Percentiles rank a stretch among this genome's conserved stretches.
phyloP scores from a whole-genome alignment of 2,888 invertebrate species.

The Pachliopta kotzebuea region DNA sequence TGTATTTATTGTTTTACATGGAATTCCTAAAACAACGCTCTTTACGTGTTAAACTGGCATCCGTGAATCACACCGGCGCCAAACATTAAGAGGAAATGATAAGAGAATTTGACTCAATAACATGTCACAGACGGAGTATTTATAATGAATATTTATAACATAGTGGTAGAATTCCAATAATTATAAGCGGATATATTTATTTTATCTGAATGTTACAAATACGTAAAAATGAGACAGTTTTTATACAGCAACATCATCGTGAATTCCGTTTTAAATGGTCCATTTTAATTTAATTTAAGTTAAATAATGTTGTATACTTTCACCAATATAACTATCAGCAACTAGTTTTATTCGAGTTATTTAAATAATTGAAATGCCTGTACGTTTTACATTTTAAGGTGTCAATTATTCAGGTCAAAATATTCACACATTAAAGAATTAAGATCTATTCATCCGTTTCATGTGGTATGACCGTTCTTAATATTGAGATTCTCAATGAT shows the following conservation, averaged over 20 bases:
- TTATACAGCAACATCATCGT: conserved; percentile 11
- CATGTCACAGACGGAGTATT: conserved; percentile 17
- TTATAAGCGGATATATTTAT: conserved; percentile 14
- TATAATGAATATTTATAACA: conserved; percentile 26
- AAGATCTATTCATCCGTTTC: conserved; percentile 30
- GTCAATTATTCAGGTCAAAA: conserved; percentile 22
- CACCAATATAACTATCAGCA: not conserved
- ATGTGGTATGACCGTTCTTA: conserved; percentile 15
- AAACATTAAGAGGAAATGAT: conserved; percentile 27
- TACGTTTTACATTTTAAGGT: conserved; percentile 9
- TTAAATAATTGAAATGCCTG: not conserved
- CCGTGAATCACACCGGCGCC: conserved; percentile 15
- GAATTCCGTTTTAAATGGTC: not conserved
- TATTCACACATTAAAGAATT: conserved; percentile 22
- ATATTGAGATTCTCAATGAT: conserved; percentile 20
- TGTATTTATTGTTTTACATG: conserved; percentile 12
- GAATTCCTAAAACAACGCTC: conserved; percentile 13
- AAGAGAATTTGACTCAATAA: conserved; percentile 17
- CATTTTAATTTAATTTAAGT: not conserved
- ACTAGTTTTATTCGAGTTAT: not conserved
- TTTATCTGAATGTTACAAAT: conserved; percentile 17
- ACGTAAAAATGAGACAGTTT: conserved; percentile 18
- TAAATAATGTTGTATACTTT: not conserved
- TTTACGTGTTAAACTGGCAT: not conserved
- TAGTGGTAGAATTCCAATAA: conserved; percentile 15